Evolutionary conservation across 2,888 invertebrate genomes (phyloP).

Genomic region (Polydrusus tereticollis): DNA sequence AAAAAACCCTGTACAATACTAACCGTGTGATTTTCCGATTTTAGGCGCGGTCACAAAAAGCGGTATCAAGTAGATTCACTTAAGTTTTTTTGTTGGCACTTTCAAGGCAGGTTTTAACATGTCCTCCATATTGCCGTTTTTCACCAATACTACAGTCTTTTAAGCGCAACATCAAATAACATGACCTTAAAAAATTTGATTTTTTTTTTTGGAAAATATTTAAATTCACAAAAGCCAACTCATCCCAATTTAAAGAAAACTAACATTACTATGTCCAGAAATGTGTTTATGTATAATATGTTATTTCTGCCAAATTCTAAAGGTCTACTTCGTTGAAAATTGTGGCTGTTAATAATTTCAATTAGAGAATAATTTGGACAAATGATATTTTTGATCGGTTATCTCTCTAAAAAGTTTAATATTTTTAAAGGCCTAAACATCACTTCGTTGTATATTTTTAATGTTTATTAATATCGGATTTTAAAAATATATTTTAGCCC

Average conservation of each 20-base stretch:
- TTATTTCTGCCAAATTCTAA: slow-evolving; percentile 2
- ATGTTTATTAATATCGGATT: not conserved
- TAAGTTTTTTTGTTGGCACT: too few relatives aligned
- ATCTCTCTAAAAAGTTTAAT: not conserved
- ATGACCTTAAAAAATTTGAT: too few relatives aligned
- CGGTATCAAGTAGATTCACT: too few relatives aligned
- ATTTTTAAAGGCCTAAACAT: slow-evolving; percentile 7
- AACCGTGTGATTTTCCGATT: too few relatives aligned
- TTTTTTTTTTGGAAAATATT: too few relatives aligned
- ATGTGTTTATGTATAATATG: not conserved
- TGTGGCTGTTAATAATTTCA: slow-evolving; percentile 16
- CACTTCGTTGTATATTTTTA: not conserved
- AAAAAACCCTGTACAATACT: too few relatives aligned
- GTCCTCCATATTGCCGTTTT: too few relatives aligned
- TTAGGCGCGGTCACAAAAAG: too few relatives aligned
- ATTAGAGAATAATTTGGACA: not conserved
- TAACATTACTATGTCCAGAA: not conserved
- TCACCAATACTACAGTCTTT: too few relatives aligned
- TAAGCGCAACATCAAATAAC: too few relatives aligned
- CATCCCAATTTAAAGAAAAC: not conserved
- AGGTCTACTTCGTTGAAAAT: slow-evolving; percentile 9
- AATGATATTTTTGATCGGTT: slow-evolving; percentile 9
- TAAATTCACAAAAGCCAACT: not conserved
- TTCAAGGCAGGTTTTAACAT: too few relatives aligned
- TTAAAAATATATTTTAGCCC: not conserved